phyloP scores from a whole-genome alignment of 35 echinoderm and acorn worm genomes.

The Ophioderma brevispina region DNA sequence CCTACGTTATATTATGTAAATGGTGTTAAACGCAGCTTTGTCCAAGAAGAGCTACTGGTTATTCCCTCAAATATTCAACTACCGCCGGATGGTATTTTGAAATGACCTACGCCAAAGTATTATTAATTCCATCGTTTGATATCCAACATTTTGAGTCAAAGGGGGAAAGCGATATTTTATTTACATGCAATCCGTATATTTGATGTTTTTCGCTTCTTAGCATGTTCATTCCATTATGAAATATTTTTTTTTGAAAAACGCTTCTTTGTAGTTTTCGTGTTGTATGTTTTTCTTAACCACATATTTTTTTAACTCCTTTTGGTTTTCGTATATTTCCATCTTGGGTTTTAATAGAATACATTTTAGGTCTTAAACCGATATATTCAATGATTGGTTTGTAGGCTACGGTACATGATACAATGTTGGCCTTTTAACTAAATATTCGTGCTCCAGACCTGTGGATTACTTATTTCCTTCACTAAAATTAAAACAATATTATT shows the following conservation, averaged over 20 bases:
- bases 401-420: too few relatives aligned
- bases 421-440: too few relatives aligned
- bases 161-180: not conserved
- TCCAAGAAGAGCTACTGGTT: not conserved
- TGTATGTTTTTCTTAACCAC: too few relatives aligned
- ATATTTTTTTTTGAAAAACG: too few relatives aligned
- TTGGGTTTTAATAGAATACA: too few relatives aligned
- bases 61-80: not conserved
- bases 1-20: not conserved
- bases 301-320: too few relatives aligned
- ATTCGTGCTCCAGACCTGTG: too few relatives aligned
- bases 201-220: not conserved
- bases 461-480: too few relatives aligned
- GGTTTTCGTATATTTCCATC: too few relatives aligned
- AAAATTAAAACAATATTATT: too few relatives aligned
- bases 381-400: too few relatives aligned
- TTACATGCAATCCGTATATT: conserved; percentile 1
- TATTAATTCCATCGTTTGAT: not conserved
- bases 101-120: conserved; percentile 8
- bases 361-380: too few relatives aligned
- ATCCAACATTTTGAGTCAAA: not conserved
- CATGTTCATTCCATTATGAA: conserved; percentile 3
- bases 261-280: conserved; percentile 22
- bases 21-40: not conserved
- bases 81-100: not conserved